Evolutionary conservation across 2,113 vertebrate genomes (phyloP).

Genomic region (Oryzias woworae): DNA sequence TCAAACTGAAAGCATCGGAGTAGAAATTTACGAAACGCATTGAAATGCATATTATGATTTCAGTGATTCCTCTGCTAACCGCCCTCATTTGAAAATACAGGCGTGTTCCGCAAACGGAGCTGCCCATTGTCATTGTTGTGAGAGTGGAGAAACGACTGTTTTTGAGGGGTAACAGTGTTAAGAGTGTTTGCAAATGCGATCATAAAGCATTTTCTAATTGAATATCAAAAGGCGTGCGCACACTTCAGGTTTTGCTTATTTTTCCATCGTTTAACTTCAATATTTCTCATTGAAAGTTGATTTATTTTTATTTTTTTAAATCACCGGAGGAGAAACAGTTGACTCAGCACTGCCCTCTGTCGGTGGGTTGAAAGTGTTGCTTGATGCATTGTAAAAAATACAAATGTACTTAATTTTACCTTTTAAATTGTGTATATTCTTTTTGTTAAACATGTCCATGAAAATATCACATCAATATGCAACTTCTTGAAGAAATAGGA

Average conservation of each 20-base stretch:
- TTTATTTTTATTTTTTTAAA: background rate
- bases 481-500: too few relatives aligned
- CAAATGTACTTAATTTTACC: background rate
- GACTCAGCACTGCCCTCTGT: conserved; percentile 58
- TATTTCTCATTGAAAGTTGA: too few relatives aligned
- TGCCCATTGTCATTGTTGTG: background rate
- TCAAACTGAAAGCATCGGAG: background rate
- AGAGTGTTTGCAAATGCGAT: too few relatives aligned
- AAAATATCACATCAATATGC: too few relatives aligned
- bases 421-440: background rate
- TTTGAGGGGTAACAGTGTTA: too few relatives aligned
- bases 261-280: too few relatives aligned
- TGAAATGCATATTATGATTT: conserved; percentile 19
- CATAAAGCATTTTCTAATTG: too few relatives aligned
- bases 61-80: conserved; percentile 15
- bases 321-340: background rate
- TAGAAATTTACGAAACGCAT: conserved; percentile 11
- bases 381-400: background rate
- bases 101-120: conserved; percentile 17
- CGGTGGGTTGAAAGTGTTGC: conserved; percentile 22
- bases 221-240: too few relatives aligned
- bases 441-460: too few relatives aligned
- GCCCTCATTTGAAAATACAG: conserved; percentile 57
- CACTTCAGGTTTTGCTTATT: too few relatives aligned
- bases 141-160: too few relatives aligned